Evolutionary conservation across 2,113 vertebrate species (phyloP).

Genomic region (Chauna torquata): DNA sequence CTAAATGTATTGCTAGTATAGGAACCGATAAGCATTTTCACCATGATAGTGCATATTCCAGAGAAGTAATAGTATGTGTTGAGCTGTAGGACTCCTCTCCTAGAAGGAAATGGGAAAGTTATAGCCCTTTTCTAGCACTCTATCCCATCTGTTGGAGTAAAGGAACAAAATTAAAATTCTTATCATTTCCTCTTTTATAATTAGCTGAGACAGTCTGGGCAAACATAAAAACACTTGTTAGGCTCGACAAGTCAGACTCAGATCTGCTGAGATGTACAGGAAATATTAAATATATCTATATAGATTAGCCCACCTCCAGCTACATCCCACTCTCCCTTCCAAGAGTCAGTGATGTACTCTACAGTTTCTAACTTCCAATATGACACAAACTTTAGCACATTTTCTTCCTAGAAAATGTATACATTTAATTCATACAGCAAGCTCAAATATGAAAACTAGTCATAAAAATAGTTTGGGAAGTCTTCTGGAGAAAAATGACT

Average conservation of each 20-base stretch:
- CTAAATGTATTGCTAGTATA: not conserved
- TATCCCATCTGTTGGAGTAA: not conserved
- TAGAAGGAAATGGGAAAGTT: not conserved
- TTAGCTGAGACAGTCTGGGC: not conserved
- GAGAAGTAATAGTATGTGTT: not conserved
- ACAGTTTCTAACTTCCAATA: not conserved
- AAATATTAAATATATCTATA: not conserved
- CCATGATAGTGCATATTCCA: accelerated
- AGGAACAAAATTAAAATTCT: not conserved
- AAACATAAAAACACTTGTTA: not conserved
- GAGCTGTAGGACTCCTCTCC: not conserved
- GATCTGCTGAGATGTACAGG: not conserved
- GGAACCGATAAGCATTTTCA: not conserved
- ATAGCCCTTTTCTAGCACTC: not conserved
- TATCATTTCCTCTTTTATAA: not conserved
- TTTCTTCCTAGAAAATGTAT: not conserved
- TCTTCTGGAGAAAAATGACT: not conserved
- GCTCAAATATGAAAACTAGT: not conserved
- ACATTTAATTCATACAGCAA: not conserved
- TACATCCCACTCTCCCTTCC: not conserved
- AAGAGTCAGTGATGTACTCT: not conserved
- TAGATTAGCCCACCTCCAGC: not conserved
- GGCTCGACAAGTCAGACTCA: not conserved
- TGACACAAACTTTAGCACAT: not conserved
- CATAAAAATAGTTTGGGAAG: not conserved